Base-by-base conservation (phyloP, 2,797 vertebrate genomes). In the Molossus molossus region DNA sequence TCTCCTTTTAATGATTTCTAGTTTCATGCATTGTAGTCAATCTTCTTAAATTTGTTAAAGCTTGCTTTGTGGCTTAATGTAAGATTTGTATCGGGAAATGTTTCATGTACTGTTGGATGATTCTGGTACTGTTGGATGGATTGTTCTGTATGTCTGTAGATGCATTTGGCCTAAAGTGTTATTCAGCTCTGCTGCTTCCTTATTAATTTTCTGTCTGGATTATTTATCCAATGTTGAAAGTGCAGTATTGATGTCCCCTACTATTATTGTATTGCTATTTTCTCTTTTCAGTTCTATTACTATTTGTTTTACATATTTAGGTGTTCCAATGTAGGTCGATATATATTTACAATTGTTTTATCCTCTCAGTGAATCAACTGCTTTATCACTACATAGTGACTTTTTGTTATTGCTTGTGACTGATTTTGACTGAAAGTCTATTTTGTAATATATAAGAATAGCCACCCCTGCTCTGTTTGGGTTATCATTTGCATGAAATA, bases 31-130 rank as follows among this genome's bases (percentile, higher is more conserved):
- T 45, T 45, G 40, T 45, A 45, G 40, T 45, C 40, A 85, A 13
- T 50, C 50, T 83, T 84, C 80, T 69, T 92, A 79, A 37, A 10
- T 53, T 79, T 90, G 40, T 72, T 70, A 72, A 72, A 40, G 40
- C 88, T 90, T 70, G 21, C 77, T 69, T 69, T 81, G 55, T 70
- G 53, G 14, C 21, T 65, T 57, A 27, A 50, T 10, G 10, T 27
- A 27, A 48, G 9, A 58, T 72, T 9, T 50, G 33, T 37, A 17
- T 15, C 50, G 53, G 29, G 72, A 8, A 69, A 29, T 8, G 10
- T 69, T 37, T 29, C 55, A 60, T 80, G 23, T 55, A 33, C 33
- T 33, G 33, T 33, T 33, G 33, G 33, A 33, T 33, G 33, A 76
- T 65, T 23, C 0, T 67, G 73, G 7, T 77, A 6, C 15, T 64